Evolutionary conservation across 2,888 invertebrate genomes (phyloP), one percentile per base, ranked within the genome.

Genomic region (Morpho helenor): DNA sequence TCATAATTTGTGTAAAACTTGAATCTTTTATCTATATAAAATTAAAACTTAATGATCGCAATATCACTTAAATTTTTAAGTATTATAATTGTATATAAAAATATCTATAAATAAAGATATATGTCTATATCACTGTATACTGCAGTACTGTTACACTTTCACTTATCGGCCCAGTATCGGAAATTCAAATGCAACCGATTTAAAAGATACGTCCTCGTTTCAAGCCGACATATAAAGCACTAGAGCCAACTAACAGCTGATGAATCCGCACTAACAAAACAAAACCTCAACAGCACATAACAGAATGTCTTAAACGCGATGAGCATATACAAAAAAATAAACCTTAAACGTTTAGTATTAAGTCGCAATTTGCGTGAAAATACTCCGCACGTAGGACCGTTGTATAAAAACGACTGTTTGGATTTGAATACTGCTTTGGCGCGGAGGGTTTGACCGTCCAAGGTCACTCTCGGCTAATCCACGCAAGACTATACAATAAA

Each of bases 221-320:
- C 62, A 61, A 75, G 75, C 71, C 76, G 75, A 70, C 76, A 73
- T 76, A 72, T 72, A 75, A 69, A 76, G 72, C 73, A 87, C 88
- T 87, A 87, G 80, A 69, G 74, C 71, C 67, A 64, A 72, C 70
- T 68, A 74, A 84, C 87, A 88, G 87, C 88, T 89, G 88, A 84
- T 84, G 80, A 82, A 84, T 83, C 85, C 85, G 81, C 84, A 76
- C 79, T 72, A 82, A 78, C 86, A 85, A 85, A 87, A 87, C 84
- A 87, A 82, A 79, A 76, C 74, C 61, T 58, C 62, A 57, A 59
- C 59, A 59, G 61, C 60, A 53, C 62, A 66, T 64, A 56, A 65
- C 62, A 58, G 54, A 72, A 76, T 65, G 67, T 54, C 78, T 60
- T 62, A 81, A 78, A 63, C 53, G 62, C 68, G 70, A 71, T 65